Evolutionary conservation across 2,113 vertebrate species (phyloP).

Genomic region (Clarias macrocephalus): DNA sequence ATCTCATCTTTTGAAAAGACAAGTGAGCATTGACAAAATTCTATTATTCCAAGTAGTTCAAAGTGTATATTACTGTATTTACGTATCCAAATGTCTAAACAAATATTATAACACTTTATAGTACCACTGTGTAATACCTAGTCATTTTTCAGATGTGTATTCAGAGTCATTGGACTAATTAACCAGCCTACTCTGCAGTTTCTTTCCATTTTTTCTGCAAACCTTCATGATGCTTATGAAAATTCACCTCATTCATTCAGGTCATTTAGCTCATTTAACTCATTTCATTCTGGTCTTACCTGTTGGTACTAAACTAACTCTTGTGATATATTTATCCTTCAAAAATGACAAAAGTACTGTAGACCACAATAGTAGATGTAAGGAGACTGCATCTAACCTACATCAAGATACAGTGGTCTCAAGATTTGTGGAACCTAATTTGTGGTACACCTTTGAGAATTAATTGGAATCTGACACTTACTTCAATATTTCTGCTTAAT

Average conservation of each 20-base stretch:
- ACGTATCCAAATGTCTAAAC: no score
- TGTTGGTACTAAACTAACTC: background rate
- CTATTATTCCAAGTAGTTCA: background rate
- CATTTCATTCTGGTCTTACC: background rate
- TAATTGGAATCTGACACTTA: background rate
- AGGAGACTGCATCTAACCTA: background rate
- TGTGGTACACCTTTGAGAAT: background rate
- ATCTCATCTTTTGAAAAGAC: conserved; percentile 27
- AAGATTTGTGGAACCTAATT: background rate
- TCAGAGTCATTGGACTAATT: background rate
- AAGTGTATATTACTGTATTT: background rate
- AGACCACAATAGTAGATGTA: background rate
- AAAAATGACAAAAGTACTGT: background rate
- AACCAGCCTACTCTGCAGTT: background rate
- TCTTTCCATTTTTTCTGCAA: background rate
- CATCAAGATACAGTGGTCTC: background rate
- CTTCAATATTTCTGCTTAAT: background rate
- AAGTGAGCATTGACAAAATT: conserved; percentile 21
- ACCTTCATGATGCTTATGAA: background rate
- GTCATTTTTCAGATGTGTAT: background rate
- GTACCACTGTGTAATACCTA: background rate
- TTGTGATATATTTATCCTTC: no score
- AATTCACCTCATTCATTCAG: background rate
- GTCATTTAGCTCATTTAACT: no score
- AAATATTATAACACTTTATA: background rate